Evolutionary conservation across 92 coral and sea anemone genomes (phyloP), one percentile per base, ranked within the genome.

Genomic region (Zoanthus sansibaricus): DNA sequence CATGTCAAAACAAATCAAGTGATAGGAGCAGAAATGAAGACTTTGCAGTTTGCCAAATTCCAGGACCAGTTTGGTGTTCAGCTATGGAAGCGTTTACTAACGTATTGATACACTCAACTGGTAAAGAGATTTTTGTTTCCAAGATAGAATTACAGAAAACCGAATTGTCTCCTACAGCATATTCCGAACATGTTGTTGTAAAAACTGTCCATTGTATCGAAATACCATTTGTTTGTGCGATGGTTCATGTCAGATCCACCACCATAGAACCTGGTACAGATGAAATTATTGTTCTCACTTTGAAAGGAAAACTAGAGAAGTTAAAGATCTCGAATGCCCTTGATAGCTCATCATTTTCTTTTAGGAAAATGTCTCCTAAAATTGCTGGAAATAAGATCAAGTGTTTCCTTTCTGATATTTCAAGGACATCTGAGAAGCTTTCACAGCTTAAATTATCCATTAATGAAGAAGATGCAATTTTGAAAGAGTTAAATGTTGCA

Each of bases 21-120:
- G 20, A n/a, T 16, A 55, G 17, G 13, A 42, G 15, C 37, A 68
- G 5, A 6, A 18, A 9, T 16, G 14, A 30, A 9, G 32, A 62
- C 15, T 91, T 85, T 75, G 52, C 86, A 44, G 80, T 56, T 15
- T 84, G 91, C 72, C 66, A 73, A 11, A 80, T 91, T 62, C 84
- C 88, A 46, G 94, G 93, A 17, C 94, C 94, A 47, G 88, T 91
- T 15, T 33, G 86, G 21, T 89, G 94, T 59, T 91, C 94, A 54
- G 64, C 90, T 61, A 20, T 91, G 71, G 82, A 49, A 71, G 55
- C 33, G 42, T 74, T 9, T 3, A 49, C 46, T 21, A 86, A 91
- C 61, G 69, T 83, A 10, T 56, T 91, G 5, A 44, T 91, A 8
- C 94, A 91, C 42, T 91, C 94, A 14, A 91, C 94, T 71, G 92